A percentile compares a stretch with the other conserved stretches of the same genome.
Conservation (phyloP, 2,888 invertebrate species). For the Andrena haemorrhoa region DNA sequence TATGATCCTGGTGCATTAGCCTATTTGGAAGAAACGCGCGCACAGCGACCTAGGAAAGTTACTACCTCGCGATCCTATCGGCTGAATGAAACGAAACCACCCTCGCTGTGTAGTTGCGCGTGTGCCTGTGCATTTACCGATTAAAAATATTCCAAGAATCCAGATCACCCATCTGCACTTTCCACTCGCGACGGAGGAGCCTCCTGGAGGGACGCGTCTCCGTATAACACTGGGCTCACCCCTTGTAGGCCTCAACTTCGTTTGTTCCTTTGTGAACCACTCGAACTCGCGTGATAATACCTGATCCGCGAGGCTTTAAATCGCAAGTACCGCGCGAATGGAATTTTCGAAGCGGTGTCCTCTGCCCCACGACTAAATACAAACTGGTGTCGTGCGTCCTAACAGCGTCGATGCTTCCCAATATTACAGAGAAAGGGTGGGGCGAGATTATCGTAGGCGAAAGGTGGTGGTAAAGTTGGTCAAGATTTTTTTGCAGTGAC, state of each 20-base stretch:
- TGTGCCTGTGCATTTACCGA: conserved; percentile 28
- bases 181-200: neutral
- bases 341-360: conserved; percentile 39
- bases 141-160: conserved; percentile 46
- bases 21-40: conserved; percentile 60
- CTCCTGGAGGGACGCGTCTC: neutral
- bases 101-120: neutral
- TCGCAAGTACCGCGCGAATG: conserved; percentile 13
- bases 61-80: conserved; percentile 49
- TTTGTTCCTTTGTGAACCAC: conserved; percentile 37
- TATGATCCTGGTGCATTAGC: conserved; percentile 35
- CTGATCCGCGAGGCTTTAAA: conserved; percentile 47
- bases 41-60: conserved; percentile 44
- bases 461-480: neutral
- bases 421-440: conserved; percentile 25
- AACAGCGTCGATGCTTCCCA: conserved; percentile 9
- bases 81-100: conserved; percentile 34
- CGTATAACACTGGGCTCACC: conserved; percentile 30
- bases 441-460: conserved; percentile 22
- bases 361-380: conserved; percentile 30
- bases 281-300: conserved; percentile 50
- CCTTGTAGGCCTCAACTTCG: conserved; percentile 31
- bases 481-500: neutral
- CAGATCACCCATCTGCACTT: conserved; percentile 12
- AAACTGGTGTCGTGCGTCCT: conserved; percentile 39